Conservation (phyloP, 2,888 invertebrate genomes). For the Helleia helle region DNA sequence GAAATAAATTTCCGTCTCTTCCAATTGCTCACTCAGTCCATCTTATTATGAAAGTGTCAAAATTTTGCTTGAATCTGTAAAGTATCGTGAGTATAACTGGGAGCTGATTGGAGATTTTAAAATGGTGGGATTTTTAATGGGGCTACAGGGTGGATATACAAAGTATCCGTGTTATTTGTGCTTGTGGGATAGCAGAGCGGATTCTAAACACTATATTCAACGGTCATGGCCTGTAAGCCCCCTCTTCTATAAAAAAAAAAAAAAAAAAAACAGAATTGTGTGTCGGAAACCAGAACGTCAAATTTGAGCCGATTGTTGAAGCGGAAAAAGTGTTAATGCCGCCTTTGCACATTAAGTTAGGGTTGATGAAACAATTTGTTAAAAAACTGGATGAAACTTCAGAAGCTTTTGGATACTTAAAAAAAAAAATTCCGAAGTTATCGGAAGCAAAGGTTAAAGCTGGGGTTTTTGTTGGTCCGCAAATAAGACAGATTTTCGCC, state of each 20-base stretch:
- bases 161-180: conserved; percentile 18
- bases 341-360: not conserved
- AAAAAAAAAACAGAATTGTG: conserved; percentile 4
- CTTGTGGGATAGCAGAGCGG: conserved; percentile 18
- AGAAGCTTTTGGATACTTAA: not conserved
- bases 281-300: conserved; percentile 12
- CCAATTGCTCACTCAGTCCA: conserved; percentile 21
- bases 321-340: not conserved
- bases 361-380: not conserved
- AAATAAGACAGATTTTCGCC: conserved; percentile 13
- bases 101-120: conserved; percentile 16
- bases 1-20: conserved; percentile 22
- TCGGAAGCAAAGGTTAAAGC: not conserved
- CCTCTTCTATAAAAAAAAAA: too few relatives aligned
- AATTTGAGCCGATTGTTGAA: conserved; percentile 11
- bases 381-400: not conserved
- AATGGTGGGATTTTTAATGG: conserved; percentile 18
- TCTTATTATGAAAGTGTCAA: conserved; percentile 18
- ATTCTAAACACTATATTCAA: conserved; percentile 13
- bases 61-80: conserved; percentile 15
- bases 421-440: not conserved
- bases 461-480: not conserved
- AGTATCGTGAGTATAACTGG: conserved; percentile 17
- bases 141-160: conserved; percentile 18
- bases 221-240: conserved; percentile 11